Percentiles rank a stretch among this genome's conserved stretches.
phyloP scores from a whole-genome alignment of 2,888 invertebrate genomes.

The Drosophila glabriapex region DNA sequence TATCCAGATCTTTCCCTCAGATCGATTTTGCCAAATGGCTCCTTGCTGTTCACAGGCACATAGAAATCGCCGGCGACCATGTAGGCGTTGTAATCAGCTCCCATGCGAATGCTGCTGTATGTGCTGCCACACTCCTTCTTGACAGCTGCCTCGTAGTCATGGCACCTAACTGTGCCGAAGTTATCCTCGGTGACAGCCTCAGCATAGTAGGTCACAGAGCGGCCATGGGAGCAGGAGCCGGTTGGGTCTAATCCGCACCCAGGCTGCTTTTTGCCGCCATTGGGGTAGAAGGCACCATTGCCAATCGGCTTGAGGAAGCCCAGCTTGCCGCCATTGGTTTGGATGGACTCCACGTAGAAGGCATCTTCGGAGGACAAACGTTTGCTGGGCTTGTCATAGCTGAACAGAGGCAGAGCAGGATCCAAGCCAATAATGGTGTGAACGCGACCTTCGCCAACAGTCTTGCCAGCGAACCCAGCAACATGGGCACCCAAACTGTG shows the following conservation, averaged over 20 bases:
- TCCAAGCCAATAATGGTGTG: constrained; percentile 87
- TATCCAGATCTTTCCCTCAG: constrained; percentile 18
- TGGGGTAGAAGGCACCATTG: constrained; percentile 86
- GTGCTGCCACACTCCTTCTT: constrained; percentile 67
- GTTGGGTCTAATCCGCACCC: constrained; percentile 85
- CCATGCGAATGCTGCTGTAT: constrained; percentile 75
- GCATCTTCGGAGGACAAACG: constrained; percentile 79
- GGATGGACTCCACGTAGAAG: constrained; percentile 83
- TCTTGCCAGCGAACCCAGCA: constrained; percentile 87
- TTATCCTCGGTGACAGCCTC: constrained; percentile 84
- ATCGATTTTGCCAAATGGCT: constrained; percentile 75
- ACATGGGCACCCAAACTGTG: constrained; percentile 88
- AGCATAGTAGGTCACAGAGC: constrained; percentile 85
- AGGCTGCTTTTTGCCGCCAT: constrained; percentile 86
- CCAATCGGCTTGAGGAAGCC: constrained; percentile 84
- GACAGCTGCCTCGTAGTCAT: constrained; percentile 67
- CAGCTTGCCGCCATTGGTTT: constrained; percentile 80
- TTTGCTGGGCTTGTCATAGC: constrained; percentile 62
- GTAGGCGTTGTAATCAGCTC: constrained; percentile 67
- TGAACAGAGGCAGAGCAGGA: constrained; percentile 82
- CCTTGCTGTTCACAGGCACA: constrained; percentile 75
- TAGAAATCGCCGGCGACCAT: constrained; percentile 81
- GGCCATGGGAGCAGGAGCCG: constrained; percentile 85
- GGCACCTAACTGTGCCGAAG: constrained; percentile 80
- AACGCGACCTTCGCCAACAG: constrained; percentile 86